Percentiles rank a stretch among this genome's conserved stretches.
Conservation (phyloP, 2,888 invertebrate genomes). For the Drosophila leonis region DNA sequence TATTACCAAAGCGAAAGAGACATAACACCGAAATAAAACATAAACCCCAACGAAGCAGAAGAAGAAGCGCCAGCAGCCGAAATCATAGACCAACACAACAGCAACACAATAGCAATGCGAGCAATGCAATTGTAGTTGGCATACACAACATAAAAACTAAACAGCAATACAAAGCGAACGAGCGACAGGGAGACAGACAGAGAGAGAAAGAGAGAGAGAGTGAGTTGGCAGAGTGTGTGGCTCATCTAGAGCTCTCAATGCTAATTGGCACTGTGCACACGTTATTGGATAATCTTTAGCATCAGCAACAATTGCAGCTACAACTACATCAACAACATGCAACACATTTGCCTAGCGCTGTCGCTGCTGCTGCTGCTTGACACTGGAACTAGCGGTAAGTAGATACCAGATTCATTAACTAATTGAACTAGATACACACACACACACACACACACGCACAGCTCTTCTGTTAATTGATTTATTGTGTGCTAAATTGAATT, state of each 20-base stretch:
- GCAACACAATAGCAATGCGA: constrained; percentile 1
- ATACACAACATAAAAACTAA: neutral
- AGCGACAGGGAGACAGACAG: neutral
- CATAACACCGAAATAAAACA: constrained; percentile 53
- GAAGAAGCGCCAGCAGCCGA: constrained; percentile 16
- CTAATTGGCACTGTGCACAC: constrained; percentile 13
- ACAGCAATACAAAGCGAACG: neutral
- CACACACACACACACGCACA: constrained; percentile 4
- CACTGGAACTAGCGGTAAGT: constrained; percentile 50
- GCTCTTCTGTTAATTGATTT: constrained; percentile 41
- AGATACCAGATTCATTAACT: constrained; percentile 56
- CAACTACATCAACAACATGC: constrained; percentile 26
- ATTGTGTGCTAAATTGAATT: constrained; percentile 47
- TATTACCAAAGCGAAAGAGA: constrained; percentile 71
- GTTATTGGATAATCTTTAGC: constrained; percentile 26
- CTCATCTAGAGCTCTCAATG: constrained; percentile 26
- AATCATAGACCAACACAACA: constrained; percentile 9
- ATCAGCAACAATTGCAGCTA: constrained; percentile 20
- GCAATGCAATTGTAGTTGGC: constrained; percentile 28
- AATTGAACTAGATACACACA: constrained; percentile 44
- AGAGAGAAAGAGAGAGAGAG: neutral
- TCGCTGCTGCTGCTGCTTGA: constrained; percentile 39
- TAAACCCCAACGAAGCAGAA: neutral
- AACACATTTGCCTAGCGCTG: constrained; percentile 39
- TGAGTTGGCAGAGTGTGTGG: neutral